phyloP scores from a whole-genome alignment of 1,140 invertebrate species.

The Phortica variegata region DNA sequence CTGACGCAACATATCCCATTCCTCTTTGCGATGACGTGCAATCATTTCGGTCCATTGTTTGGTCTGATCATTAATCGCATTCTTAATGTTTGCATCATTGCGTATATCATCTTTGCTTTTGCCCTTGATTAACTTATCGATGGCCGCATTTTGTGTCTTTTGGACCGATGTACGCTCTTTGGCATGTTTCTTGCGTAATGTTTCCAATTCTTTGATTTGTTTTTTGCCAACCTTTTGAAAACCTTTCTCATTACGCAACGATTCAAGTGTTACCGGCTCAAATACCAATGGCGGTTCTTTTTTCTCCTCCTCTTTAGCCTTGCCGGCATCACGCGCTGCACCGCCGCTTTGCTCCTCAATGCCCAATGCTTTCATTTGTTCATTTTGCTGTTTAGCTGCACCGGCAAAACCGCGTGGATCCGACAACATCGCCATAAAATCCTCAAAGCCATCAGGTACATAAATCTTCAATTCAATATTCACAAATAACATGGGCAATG shows the following conservation, averaged over 20 bases:
- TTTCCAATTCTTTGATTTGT: constrained; percentile 93
- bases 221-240: constrained; percentile 95
- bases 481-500: constrained; percentile 97
- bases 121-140: constrained; percentile 93
- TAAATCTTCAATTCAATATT: constrained; percentile 99
- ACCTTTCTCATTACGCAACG: constrained; percentile 86
- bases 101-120: constrained; percentile 83
- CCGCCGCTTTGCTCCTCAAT: constrained; percentile 77
- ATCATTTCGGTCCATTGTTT: constrained; percentile 92
- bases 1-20: constrained; percentile 80
- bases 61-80: constrained; percentile 86
- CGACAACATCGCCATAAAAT: constrained; percentile 96
- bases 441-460: constrained; percentile 98
- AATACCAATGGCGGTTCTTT: constrained; percentile 76
- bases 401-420: constrained; percentile 92
- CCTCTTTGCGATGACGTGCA: constrained; percentile 85
- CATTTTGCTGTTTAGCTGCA: constrained; percentile 79
- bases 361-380: constrained; percentile 92
- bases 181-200: constrained; percentile 86
- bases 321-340: constrained; percentile 57
- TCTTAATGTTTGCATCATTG: constrained; percentile 75
- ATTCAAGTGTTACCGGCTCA: constrained; percentile 89
- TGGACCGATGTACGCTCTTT: constrained; percentile 92
- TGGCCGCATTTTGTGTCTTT: constrained; percentile 90
- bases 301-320: constrained; percentile 70